These are phyloP conservation scores for Xylota segnis DNA, from an alignment of 2,888 invertebrate species.

Conservation along the genomic window DNA sequence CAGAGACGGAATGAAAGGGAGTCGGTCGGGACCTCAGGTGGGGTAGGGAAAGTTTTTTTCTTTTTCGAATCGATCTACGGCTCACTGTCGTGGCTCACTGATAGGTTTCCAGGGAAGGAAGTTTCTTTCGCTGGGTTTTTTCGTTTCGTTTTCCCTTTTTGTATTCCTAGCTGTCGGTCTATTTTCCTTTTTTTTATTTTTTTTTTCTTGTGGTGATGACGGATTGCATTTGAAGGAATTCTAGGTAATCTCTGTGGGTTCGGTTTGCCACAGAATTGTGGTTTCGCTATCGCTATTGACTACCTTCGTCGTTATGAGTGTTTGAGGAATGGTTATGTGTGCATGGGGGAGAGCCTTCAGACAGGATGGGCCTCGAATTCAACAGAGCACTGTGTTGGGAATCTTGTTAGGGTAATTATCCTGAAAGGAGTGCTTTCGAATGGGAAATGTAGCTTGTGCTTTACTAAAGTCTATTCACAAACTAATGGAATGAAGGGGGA, in stretches of 20 bases:
- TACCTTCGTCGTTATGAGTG: constrained; percentile 18
- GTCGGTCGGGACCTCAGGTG: constrained; percentile 35
- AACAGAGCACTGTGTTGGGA: constrained; percentile 35
- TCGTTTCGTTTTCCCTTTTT: neutral
- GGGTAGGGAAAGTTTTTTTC: constrained; percentile 34
- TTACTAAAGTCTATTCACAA: neutral
- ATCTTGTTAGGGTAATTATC: constrained; percentile 56
- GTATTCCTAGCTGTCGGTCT: constrained; percentile 7
- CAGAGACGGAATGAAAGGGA: constrained; percentile 15
- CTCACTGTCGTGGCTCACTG: constrained; percentile 29
- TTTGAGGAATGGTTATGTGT: constrained; percentile 2
- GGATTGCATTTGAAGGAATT: constrained; percentile 52
- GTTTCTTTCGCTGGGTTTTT: constrained; percentile 3
- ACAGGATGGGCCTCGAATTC: constrained; percentile 40
- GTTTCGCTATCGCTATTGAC: constrained; percentile 15
- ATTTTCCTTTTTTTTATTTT: constrained; percentile 3
- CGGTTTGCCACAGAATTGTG: constrained; percentile 3
- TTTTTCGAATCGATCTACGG: constrained; percentile 57
- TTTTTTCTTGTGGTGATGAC: neutral
- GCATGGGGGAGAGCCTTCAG: constrained; percentile 8
- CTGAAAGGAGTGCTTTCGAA: constrained; percentile 29
- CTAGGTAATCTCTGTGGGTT: constrained; percentile 23
- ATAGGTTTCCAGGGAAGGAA: constrained; percentile 52
- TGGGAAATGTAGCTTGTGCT: constrained; percentile 3
- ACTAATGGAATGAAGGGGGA: neutral